Evolutionary conservation across 2,113 vertebrate species (phyloP).

Genomic region (Calypte anna): DNA sequence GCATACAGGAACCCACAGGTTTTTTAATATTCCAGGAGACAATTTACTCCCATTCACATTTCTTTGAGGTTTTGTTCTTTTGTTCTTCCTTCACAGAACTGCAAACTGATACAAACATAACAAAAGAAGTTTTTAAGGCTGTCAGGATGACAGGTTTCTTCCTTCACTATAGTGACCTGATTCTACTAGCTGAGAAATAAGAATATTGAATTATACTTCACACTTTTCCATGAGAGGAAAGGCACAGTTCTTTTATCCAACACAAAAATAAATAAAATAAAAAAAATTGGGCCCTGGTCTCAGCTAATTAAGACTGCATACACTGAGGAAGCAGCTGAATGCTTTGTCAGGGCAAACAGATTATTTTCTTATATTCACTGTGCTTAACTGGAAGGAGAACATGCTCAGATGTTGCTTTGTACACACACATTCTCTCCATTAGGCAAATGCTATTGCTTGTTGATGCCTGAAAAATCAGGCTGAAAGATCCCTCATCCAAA

Average conservation of each 20-base stretch:
- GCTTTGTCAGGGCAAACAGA: neutral
- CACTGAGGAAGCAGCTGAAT: neutral
- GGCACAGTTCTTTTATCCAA: neutral
- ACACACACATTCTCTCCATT: neutral
- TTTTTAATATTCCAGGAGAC: neutral
- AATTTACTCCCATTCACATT: neutral
- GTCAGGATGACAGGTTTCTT: neutral
- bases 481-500: neutral
- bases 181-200: neutral
- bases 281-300: neutral
- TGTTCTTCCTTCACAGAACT: neutral
- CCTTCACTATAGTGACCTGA: neutral
- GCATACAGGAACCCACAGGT: neutral
- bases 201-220: neutral
- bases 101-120: neutral
- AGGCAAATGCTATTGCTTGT: neutral
- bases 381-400: neutral
- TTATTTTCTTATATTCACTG: neutral
- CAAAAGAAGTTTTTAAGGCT: neutral
- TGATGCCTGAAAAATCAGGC: neutral
- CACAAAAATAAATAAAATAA: neutral
- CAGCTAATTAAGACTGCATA: neutral
- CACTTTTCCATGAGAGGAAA: neutral
- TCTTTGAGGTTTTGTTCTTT: neutral
- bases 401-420: neutral